These are phyloP conservation scores for Seira ritae DNA, from an alignment of 2,888 invertebrate genomes.

Conservation along the genomic window DNA sequence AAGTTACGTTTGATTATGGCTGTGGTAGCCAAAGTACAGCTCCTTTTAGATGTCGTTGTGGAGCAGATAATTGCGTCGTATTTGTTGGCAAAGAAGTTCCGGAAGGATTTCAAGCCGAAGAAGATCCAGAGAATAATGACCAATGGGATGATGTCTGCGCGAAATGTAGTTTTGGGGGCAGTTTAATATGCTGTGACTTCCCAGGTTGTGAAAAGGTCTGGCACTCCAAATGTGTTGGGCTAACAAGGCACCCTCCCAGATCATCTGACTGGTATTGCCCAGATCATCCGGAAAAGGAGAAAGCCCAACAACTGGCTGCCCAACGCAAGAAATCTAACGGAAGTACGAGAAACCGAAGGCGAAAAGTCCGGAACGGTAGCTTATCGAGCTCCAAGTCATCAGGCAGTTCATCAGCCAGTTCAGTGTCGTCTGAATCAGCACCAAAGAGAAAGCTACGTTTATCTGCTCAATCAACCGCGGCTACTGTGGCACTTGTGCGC, in stretches of 20 bases:
- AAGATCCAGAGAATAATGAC: conserved; percentile 47
- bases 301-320: background rate
- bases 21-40: conserved; percentile 66
- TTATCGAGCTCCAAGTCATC: background rate
- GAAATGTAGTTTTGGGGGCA: conserved; percentile 64
- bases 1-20: conserved; percentile 69
- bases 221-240: conserved; percentile 64
- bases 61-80: conserved; percentile 58
- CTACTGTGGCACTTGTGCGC: background rate
- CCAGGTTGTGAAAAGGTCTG: conserved; percentile 63
- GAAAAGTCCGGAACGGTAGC: background rate
- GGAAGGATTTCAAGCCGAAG: conserved; percentile 28
- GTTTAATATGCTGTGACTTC: conserved; percentile 67
- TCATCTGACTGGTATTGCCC: conserved; percentile 64
- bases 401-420: background rate
- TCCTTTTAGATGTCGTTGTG: conserved; percentile 68
- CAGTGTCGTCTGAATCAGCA: conserved; percentile 2
- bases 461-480: background rate
- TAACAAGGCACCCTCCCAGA: conserved; percentile 13
- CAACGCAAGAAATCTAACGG: background rate
- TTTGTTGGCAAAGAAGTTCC: conserved; percentile 62
- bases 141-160: conserved; percentile 68
- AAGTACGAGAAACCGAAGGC: background rate
- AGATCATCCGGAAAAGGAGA: conserved; percentile 71
- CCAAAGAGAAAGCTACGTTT: background rate